phyloP scores from a whole-genome alignment of 92 coral and sea anemone species.

The Bergia sp. region DNA sequence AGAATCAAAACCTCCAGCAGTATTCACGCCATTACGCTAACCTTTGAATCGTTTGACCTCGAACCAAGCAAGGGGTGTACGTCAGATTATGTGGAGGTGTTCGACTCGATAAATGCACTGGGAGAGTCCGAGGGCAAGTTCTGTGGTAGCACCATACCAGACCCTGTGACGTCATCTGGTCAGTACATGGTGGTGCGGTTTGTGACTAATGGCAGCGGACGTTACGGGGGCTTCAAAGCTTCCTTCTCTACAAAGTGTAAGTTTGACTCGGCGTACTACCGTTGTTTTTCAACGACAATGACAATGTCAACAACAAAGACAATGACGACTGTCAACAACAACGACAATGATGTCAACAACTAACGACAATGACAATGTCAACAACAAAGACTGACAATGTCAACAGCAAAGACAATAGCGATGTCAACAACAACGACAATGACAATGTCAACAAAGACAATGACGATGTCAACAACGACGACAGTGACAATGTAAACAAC shows the following conservation, averaged over 20 bases:
- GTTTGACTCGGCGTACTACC: neutral
- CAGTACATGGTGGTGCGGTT: constrained; percentile 60
- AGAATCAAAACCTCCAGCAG: constrained; percentile 49
- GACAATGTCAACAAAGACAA: too few species aligned
- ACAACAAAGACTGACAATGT: too few species aligned
- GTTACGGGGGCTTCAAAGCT: constrained; percentile 75
- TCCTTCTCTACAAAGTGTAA: constrained; percentile 57
- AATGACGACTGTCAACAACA: neutral
- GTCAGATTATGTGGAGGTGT: constrained; percentile 67
- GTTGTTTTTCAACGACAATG: neutral
- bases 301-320: neutral
- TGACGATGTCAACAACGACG: too few species aligned
- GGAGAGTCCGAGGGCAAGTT: constrained; percentile 62
- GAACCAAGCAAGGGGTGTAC: constrained; percentile 52
- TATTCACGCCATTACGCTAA: constrained; percentile 51
- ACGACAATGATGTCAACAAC: neutral
- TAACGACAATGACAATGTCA: too few species aligned
- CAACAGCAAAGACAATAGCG: neutral
- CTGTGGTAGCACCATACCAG: constrained; percentile 70
- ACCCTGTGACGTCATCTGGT: constrained; percentile 44
- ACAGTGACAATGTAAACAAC: too few species aligned
- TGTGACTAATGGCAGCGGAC: constrained; percentile 56
- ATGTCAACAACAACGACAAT: too few species aligned
- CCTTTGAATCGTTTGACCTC: constrained; percentile 61
- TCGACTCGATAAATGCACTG: constrained; percentile 50